Conservation (phyloP, 2,888 invertebrate genomes). For the Nephrotoma guestfalica region DNA sequence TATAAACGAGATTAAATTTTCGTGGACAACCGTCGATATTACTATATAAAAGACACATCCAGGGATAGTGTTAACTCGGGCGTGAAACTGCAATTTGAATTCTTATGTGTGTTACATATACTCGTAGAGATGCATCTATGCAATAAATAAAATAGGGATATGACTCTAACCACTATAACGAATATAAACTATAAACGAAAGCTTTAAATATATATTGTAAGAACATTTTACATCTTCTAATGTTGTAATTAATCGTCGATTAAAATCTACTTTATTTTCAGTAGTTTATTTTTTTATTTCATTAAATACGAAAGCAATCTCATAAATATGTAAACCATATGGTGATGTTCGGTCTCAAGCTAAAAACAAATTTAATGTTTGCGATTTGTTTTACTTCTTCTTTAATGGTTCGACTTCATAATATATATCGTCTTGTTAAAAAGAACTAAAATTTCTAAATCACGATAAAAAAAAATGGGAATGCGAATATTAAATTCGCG, state of each 20-base stretch:
- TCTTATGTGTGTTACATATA: neutral
- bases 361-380: neutral
- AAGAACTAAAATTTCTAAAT: neutral
- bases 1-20: neutral
- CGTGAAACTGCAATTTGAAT: neutral
- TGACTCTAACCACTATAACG: neutral
- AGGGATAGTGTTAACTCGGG: neutral
- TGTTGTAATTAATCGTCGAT: slow-evolving; percentile 3
- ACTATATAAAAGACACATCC: neutral
- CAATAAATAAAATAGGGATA: neutral
- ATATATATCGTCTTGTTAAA: neutral
- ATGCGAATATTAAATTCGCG: neutral
- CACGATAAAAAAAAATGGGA: neutral
- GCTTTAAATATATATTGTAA: neutral
- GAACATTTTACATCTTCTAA: neutral
- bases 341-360: neutral
- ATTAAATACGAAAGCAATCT: neutral
- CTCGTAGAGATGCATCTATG: neutral
- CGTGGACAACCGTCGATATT: neutral
- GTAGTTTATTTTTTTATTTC: neutral
- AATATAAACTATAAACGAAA: neutral
- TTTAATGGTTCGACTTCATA: too few relatives aligned
- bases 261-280: neutral
- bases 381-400: neutral
- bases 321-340: neutral